Evolutionary conservation across 2,113 vertebrate genomes (phyloP).

Genomic region (Synchiropus splendidus): DNA sequence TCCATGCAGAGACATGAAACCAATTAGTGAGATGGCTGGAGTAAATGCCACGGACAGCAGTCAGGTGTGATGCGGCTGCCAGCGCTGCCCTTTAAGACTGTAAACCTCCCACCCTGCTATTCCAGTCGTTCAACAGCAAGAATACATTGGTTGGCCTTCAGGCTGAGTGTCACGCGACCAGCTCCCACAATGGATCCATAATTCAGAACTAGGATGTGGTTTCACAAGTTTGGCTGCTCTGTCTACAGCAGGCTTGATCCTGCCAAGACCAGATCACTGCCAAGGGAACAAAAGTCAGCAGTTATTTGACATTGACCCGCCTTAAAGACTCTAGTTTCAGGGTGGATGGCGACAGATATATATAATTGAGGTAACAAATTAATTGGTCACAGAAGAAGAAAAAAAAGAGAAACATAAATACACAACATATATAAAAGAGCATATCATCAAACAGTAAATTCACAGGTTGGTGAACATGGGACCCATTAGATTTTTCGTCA

Average conservation of each 20-base stretch:
- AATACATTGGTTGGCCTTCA: conserved; percentile 32
- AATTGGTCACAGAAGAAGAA: conserved; percentile 14
- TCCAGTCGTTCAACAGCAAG: conserved; percentile 20
- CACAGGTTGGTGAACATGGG: no score
- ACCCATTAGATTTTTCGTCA: no score
- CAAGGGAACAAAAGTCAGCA: conserved; percentile 44
- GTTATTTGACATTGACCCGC: conserved; percentile 8
- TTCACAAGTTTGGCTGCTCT: conserved; percentile 20
- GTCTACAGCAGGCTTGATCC: conserved; percentile 17
- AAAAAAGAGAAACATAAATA: neutral
- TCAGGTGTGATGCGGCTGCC: conserved; percentile 7
- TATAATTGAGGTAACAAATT: conserved; percentile 9
- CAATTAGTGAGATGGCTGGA: conserved; percentile 59
- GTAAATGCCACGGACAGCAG: conserved; percentile 31
- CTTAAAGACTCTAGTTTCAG: conserved; percentile 26
- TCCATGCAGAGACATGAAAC: conserved; percentile 53
- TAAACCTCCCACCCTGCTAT: conserved; percentile 7
- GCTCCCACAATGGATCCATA: conserved; percentile 45
- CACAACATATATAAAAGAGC: no score
- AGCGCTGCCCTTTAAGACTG: no score
- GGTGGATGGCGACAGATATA: conserved; percentile 1
- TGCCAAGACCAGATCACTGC: conserved; percentile 33
- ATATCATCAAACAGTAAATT: no score
- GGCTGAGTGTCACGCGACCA: conserved; percentile 33
- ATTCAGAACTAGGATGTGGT: conserved; percentile 54